phyloP scores from a whole-genome alignment of 1,140 invertebrate genomes.

The Bombus difficillimus region DNA sequence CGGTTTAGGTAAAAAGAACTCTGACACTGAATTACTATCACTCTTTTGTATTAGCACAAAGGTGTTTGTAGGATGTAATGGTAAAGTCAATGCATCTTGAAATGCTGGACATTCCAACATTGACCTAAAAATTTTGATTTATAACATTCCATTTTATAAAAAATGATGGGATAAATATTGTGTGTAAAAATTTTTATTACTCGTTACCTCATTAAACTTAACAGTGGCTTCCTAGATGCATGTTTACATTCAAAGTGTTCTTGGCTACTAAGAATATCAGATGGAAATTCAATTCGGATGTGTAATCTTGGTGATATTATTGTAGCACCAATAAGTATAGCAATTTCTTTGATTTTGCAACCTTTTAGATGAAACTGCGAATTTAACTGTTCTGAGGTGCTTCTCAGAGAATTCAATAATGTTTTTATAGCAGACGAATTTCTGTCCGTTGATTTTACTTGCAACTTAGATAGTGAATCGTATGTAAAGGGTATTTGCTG shows the following conservation, averaged over 20 bases:
- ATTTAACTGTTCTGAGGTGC: conserved; percentile 71
- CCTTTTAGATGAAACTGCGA: conserved; percentile 71
- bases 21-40: conserved; percentile 71
- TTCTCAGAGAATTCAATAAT: conserved; percentile 68
- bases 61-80: conserved; percentile 76
- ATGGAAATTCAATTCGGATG: conserved; percentile 74
- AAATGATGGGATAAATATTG: not conserved
- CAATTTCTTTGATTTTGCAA: conserved; percentile 75
- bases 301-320: conserved; percentile 77
- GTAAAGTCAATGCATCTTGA: conserved; percentile 74
- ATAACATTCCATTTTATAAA: not conserved
- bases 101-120: conserved; percentile 76
- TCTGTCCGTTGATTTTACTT: conserved; percentile 71
- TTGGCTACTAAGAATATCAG: conserved; percentile 73
- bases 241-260: conserved; percentile 75
- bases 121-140: conserved; percentile 68
- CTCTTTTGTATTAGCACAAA: conserved; percentile 78
- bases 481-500: conserved; percentile 79
- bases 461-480: conserved; percentile 71
- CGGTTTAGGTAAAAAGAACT: conserved; percentile 79
- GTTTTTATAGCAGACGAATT: conserved; percentile 70
- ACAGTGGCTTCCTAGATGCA: conserved; percentile 72
- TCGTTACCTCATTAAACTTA: conserved; percentile 77
- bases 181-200: conserved; percentile 5
- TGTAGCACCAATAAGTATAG: conserved; percentile 77